Conservation (phyloP, 2,113 vertebrate species). For the Nestor notabilis region DNA sequence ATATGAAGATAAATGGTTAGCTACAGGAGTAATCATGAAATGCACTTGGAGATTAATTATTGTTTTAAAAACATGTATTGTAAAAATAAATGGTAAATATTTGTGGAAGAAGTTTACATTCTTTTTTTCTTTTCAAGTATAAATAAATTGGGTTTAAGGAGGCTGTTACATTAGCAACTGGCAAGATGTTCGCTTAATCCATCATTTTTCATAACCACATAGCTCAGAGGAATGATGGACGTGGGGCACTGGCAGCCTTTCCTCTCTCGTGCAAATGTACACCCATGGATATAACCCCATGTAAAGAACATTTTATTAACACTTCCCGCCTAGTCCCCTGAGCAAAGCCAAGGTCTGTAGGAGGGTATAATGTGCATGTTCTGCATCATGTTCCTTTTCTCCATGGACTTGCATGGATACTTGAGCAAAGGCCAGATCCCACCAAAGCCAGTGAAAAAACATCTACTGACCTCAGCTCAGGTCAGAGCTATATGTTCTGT, state of each 20-base stretch:
- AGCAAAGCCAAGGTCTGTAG: neutral
- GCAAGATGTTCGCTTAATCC: neutral
- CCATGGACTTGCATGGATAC: neutral
- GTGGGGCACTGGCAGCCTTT: neutral
- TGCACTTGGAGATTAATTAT: neutral
- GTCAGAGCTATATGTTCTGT: neutral
- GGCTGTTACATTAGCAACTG: neutral
- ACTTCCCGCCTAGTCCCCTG: neutral
- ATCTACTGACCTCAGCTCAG: neutral
- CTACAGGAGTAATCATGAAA: neutral
- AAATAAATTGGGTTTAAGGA: neutral
- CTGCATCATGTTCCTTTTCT: neutral
- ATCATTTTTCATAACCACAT: neutral
- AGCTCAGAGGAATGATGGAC: neutral
- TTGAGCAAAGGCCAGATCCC: neutral
- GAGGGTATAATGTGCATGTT: neutral
- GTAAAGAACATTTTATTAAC: neutral
- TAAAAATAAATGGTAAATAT: constrained; percentile 1
- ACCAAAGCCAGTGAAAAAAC: neutral
- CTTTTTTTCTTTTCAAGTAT: neutral
- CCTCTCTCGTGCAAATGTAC: neutral
- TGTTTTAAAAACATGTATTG: neutral
- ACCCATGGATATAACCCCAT: neutral
- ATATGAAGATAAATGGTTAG: neutral
- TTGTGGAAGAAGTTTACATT: constrained; percentile 1